A percentile compares a stretch with the other conserved stretches of the same genome.
Conservation (phyloP, 2,797 vertebrate genomes). For the Micropoecilia bifurca region DNA sequence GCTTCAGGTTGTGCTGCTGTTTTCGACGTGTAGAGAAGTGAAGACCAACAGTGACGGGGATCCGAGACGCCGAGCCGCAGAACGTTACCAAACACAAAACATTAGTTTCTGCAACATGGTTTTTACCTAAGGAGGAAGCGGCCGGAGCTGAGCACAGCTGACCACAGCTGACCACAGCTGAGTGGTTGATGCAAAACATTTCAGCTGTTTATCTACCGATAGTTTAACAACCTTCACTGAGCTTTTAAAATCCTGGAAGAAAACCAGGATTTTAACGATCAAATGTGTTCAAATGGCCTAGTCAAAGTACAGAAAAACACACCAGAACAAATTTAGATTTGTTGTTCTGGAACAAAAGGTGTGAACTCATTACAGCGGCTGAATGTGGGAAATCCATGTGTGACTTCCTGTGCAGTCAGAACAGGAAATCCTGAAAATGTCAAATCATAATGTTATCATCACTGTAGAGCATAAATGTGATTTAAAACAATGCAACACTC, state of each 20-base stretch:
- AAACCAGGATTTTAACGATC: neutral
- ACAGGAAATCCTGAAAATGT: neutral
- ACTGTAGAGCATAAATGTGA: neutral
- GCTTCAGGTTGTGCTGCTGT: neutral
- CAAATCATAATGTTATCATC: neutral
- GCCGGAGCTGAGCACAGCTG: neutral
- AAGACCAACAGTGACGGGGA: neutral
- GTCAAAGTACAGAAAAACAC: neutral
- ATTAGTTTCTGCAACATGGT: neutral
- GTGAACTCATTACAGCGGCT: neutral
- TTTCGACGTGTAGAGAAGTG: neutral
- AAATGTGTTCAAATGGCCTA: neutral
- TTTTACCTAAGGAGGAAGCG: neutral
- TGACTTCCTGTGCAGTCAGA: neutral
- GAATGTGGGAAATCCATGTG: neutral
- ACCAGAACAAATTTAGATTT: neutral
- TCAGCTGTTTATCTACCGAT: neutral
- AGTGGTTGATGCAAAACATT: neutral
- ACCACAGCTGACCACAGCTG: neutral
- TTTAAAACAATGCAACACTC: neutral
- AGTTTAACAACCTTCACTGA: too few species aligned
- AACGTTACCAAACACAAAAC: neutral
- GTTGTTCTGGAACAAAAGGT: neutral
- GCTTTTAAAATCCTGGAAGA: neutral
- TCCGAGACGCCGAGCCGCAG: neutral